These are phyloP conservation scores for Magallana ariakensis DNA, from an alignment of 1,140 invertebrate species.

Conservation along the genomic window DNA sequence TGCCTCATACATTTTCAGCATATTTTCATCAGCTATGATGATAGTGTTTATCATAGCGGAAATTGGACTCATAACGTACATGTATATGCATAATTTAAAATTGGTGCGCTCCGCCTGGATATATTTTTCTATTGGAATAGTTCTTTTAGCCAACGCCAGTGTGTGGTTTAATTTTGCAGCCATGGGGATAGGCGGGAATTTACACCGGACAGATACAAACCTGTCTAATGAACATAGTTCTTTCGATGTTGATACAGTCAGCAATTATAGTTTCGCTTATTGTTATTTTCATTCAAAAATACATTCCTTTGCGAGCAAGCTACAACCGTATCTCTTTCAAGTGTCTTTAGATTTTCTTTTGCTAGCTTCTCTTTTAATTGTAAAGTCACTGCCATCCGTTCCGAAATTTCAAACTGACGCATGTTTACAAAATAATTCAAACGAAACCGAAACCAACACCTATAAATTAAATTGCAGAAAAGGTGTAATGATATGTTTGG, in stretches of 20 bases:
- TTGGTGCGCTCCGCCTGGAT: neutral
- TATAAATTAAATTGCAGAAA: neutral
- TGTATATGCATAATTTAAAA: neutral
- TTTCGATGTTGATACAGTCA: neutral
- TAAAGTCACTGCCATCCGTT: neutral
- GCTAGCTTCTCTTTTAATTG: neutral
- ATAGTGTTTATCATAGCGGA: neutral
- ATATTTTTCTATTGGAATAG: neutral
- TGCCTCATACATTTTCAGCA: neutral
- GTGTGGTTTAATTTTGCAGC: constrained; percentile 2
- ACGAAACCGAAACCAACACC: too few species aligned
- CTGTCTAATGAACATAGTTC: neutral
- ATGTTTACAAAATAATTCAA: too few species aligned
- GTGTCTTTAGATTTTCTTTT: neutral
- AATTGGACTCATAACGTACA: constrained; percentile 1
- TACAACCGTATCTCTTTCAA: neutral
- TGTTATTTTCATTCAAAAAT: constrained; percentile 18
- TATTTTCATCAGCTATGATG: neutral
- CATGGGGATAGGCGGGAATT: neutral
- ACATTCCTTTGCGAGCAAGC: neutral
- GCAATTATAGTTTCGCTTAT: neutral
- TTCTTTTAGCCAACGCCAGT: constrained; percentile 8
- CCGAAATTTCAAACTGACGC: neutral
- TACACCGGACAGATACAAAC: neutral
- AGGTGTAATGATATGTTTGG: neutral